Evolutionary conservation across 2,888 invertebrate genomes (phyloP).

Genomic region (Hypercompe scribonia): DNA sequence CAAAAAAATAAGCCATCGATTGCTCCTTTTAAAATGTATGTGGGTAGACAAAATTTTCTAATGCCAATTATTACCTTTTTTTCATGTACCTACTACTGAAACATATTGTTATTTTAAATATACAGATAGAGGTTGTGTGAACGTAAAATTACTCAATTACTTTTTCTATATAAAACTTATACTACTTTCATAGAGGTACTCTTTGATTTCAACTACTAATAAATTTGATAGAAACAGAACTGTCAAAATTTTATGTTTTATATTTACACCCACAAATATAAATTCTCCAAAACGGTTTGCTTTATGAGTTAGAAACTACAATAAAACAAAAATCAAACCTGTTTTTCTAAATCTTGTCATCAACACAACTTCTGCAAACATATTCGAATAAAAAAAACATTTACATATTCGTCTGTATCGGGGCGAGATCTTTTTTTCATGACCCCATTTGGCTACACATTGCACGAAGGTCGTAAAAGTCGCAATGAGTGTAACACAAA

Average conservation of each 20-base stretch:
- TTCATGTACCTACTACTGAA: too few species aligned
- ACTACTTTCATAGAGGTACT: background rate
- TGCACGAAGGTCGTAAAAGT: constrained; percentile 65
- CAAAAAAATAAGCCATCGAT: background rate
- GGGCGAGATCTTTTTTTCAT: constrained; percentile 71
- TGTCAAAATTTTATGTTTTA: background rate
- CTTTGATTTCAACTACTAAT: background rate
- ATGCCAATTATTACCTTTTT: too few species aligned
- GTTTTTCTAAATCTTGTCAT: constrained; percentile 53
- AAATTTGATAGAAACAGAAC: background rate
- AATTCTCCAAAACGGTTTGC: background rate
- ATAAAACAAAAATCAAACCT: constrained; percentile 19
- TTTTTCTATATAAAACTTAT: too few species aligned
- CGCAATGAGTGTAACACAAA: constrained; percentile 67
- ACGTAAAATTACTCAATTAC: too few species aligned
- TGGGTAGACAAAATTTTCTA: background rate
- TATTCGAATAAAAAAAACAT: constrained; percentile 64
- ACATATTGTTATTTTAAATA: too few species aligned
- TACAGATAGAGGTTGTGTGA: too few species aligned
- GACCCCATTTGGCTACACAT: constrained; percentile 74
- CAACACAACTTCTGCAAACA: constrained; percentile 47
- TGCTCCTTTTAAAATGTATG: background rate
- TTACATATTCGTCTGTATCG: constrained; percentile 68
- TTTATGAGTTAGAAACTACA: background rate
- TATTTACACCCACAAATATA: background rate